These are phyloP conservation scores for Zaprionus lachaisei DNA, from an alignment of 1,140 invertebrate genomes.

Conservation along the genomic window DNA sequence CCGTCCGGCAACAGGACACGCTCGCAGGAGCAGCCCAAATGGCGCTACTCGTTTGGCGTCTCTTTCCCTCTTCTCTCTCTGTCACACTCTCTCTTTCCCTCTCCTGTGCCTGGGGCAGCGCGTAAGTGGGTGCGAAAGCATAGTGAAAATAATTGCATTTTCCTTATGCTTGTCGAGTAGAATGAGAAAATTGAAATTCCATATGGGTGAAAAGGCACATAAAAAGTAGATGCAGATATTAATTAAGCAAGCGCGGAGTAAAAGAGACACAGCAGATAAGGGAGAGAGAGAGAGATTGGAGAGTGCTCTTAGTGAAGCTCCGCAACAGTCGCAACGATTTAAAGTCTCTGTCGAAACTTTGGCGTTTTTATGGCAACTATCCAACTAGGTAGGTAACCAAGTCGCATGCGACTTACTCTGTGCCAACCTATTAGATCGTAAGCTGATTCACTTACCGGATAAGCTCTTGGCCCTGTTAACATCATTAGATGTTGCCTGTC, in stretches of 20 bases:
- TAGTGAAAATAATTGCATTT: conserved; percentile 75
- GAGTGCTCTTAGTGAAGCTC: conserved; percentile 6
- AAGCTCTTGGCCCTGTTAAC: conserved; percentile 70
- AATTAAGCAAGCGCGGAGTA: conserved; percentile 57
- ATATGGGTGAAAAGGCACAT: conserved; percentile 35
- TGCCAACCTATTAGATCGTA: conserved; percentile 66
- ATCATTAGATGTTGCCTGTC: conserved; percentile 65
- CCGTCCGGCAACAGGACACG: conserved; percentile 36
- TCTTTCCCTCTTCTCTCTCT: not conserved
- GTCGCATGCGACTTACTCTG: not conserved
- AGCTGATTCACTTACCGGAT: conserved; percentile 64
- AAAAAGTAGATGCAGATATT: conserved; percentile 48
- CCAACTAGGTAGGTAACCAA: not conserved
- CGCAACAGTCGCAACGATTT: conserved; percentile 7
- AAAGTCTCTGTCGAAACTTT: not conserved
- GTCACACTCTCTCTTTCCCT: not conserved
- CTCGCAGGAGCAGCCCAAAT: conserved; percentile 2
- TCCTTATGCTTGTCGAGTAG: conserved; percentile 18
- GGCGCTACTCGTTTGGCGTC: not conserved
- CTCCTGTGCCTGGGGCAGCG: not conserved
- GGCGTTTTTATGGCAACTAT: conserved; percentile 32
- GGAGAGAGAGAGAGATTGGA: not conserved
- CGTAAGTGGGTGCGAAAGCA: conserved; percentile 66
- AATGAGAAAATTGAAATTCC: conserved; percentile 47
- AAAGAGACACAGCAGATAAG: no score